These are phyloP conservation scores for Drosophila subpulchrella DNA, from an alignment of 1,140 invertebrate genomes.

Conservation along the genomic window DNA sequence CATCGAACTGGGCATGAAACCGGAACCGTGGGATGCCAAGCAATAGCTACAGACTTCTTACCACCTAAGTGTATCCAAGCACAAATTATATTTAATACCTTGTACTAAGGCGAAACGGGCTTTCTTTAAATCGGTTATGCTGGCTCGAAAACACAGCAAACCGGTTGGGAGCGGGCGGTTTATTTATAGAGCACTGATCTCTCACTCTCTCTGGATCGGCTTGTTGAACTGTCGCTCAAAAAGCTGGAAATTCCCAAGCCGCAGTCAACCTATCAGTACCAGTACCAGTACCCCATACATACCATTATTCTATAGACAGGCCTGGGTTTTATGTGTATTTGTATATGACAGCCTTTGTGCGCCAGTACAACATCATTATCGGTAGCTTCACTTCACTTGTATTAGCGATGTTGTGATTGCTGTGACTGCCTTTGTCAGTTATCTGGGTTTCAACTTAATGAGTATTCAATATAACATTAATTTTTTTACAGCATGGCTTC, in stretches of 20 bases:
- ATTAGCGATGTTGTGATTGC: constrained; percentile 36
- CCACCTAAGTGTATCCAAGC: constrained; percentile 29
- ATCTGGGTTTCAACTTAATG: constrained; percentile 37
- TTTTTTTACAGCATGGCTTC: not conserved
- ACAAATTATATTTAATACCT: constrained; percentile 45
- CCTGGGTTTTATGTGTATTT: constrained; percentile 4
- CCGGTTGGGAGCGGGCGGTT: constrained; percentile 52
- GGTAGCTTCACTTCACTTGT: constrained; percentile 35
- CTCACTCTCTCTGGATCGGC: constrained; percentile 29
- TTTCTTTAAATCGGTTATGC: constrained; percentile 52
- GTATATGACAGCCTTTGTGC: constrained; percentile 11
- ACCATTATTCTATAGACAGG: constrained; percentile 17
- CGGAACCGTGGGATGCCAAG: constrained; percentile 55
- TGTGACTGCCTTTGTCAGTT: constrained; percentile 26
- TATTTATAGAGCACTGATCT: constrained; percentile 31
- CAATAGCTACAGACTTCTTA: constrained; percentile 37
- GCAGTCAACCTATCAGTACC: constrained; percentile 55
- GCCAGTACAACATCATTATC: constrained; percentile 67
- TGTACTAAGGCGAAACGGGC: constrained; percentile 25
- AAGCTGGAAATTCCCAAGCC: constrained; percentile 78
- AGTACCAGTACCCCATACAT: constrained; percentile 2
- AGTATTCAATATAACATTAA: constrained; percentile 8
- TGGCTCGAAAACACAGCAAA: constrained; percentile 32
- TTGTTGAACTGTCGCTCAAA: constrained; percentile 49
- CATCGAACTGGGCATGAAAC: constrained; percentile 69